phyloP scores from a whole-genome alignment of 2,113 vertebrate species.

The Anser cygnoides region DNA sequence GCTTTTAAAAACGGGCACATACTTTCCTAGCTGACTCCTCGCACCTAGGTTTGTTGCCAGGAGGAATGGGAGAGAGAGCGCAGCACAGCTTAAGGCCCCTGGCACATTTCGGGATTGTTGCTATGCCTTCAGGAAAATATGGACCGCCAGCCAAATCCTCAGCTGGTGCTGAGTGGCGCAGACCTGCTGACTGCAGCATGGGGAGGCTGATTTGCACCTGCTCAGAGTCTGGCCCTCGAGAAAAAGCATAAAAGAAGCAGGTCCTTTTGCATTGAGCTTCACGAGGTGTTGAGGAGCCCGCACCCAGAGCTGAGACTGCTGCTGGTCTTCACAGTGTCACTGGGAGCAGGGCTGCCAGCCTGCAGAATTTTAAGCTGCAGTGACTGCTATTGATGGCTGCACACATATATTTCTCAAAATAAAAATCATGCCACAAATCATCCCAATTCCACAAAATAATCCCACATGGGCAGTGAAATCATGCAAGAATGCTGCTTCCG shows the following conservation, averaged over 20 bases:
- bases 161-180: not conserved
- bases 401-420: not conserved
- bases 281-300: not conserved
- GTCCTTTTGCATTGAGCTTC: not conserved
- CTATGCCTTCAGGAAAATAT: not conserved
- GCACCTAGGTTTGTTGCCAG: not conserved
- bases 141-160: not conserved
- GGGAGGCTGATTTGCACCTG: not conserved
- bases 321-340: accelerated
- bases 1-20: not conserved
- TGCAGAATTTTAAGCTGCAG: not conserved
- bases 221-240: not conserved
- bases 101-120: not conserved
- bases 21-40: not conserved
- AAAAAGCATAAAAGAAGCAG: not conserved
- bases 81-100: not conserved
- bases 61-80: not conserved
- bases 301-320: not conserved
- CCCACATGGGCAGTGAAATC: not conserved
- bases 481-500: not conserved
- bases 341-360: not conserved
- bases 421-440: not conserved
- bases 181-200: accelerated
- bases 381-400: not conserved
- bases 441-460: not conserved